phyloP scores from a whole-genome alignment of 1,140 invertebrate species.

The Agraylea sexmaculata region DNA sequence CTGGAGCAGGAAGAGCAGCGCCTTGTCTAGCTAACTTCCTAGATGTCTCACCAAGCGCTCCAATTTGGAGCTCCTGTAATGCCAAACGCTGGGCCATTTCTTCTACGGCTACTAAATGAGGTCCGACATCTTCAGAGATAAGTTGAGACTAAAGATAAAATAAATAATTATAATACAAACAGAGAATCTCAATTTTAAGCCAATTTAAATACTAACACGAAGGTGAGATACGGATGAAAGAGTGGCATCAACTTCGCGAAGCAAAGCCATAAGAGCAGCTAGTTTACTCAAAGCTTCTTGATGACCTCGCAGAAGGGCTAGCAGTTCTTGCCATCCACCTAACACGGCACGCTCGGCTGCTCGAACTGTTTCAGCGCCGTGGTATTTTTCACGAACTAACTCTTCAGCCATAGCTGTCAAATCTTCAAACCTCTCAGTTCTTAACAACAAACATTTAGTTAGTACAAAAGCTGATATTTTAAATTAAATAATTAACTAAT shows the following conservation, averaged over 20 bases:
- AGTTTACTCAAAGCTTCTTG: conserved; percentile 65
- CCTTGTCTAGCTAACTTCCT: conserved; percentile 61
- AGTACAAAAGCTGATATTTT: conserved; percentile 1
- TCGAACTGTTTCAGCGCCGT: conserved; percentile 73
- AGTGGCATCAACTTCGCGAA: conserved; percentile 88
- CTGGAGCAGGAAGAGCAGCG: conserved; percentile 38
- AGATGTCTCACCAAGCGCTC: conserved; percentile 71
- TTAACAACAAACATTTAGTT: conserved; percentile 20
- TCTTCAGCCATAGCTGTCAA: conserved; percentile 85
- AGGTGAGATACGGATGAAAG: conserved; percentile 70
- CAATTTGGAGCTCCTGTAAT: conserved; percentile 81
- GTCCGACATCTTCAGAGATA: conserved; percentile 77
- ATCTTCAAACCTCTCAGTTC: conserved; percentile 89
- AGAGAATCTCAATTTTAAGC: background rate
- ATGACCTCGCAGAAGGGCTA: conserved; percentile 77
- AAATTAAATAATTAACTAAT: conserved; percentile 39
- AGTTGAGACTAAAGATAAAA: conserved; percentile 52
- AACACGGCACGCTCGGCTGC: conserved; percentile 77
- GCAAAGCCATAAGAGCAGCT: conserved; percentile 68
- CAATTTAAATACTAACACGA: conserved; percentile 39
- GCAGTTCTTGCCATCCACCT: conserved; percentile 73
- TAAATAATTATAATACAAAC: conserved; percentile 1
- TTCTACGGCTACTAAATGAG: conserved; percentile 86
- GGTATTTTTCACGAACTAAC: conserved; percentile 83
- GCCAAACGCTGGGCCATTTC: conserved; percentile 88